Base-by-base conservation (phyloP, 2,797 vertebrate genomes). In the Coluber constrictor region DNA sequence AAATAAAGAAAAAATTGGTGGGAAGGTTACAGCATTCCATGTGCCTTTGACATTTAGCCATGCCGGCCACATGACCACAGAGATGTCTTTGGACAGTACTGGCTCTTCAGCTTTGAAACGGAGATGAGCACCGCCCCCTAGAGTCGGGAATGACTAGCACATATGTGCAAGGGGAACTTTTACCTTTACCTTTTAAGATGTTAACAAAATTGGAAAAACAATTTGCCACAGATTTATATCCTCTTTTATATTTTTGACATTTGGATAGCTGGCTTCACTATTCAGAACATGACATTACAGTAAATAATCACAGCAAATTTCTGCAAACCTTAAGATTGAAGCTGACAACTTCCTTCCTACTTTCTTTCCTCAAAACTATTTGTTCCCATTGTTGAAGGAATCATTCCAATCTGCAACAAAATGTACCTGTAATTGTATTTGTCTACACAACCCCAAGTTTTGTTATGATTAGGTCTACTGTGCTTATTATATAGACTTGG, bases 231-330 rank as follows among this genome's bases (percentile, higher is more conserved):
- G 59, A 9, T 51, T 70, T 57, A 66, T 29, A 90, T 43, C 92
- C 92, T 79, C 92, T 94, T 95, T 66, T 88, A 89, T 56, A 95
- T 92, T 51, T 66, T 0, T 1, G 93, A 91, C 92, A 93, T 7
- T 15, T 1, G 0, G 74, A 93, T 90, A 94, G 25, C 87, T 70
- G 88, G 27, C 70, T 74, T 90, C 3, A 94, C 20, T 47, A 92
- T 18, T 93, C 29, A 91, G 32, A 88, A 87, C 32, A 95, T 95
- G 96, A 95, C 94, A 96, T 95, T 96, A 90, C 11, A 94, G 90
- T 88, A 79, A 5, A 95, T 93, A 94, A 90, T 95, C 93, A 92
- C 93, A 95, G 95, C 94, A 90, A 74, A 95, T 94, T 91, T 94
- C 93, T 91, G 93, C 95, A 97, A 96, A 97, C 95, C 94, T 56